Conservation (phyloP, 2,888 invertebrate genomes). For the Sarcophaga variegata region DNA sequence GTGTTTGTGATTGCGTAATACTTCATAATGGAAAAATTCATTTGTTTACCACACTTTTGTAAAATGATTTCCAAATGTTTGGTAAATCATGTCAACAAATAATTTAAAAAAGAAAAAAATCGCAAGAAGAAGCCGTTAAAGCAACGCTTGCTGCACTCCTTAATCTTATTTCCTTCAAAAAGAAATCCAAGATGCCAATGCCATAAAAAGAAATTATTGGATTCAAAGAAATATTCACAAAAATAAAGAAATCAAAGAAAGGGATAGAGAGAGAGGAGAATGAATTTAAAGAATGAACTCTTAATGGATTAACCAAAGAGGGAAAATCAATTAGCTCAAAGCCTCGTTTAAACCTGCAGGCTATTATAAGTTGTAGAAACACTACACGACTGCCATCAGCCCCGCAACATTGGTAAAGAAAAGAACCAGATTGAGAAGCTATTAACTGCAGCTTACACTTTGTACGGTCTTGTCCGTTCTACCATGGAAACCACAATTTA, state of each 20-base stretch:
- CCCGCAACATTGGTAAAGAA: too few relatives aligned
- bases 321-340: slow-evolving; percentile 68
- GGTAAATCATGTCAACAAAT: too few relatives aligned
- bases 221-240: background rate
- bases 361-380: slow-evolving; percentile 51
- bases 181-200: background rate
- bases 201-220: background rate
- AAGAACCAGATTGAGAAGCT: background rate
- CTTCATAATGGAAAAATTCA: too few relatives aligned
- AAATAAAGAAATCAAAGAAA: background rate
- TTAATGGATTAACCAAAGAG: slow-evolving; percentile 60
- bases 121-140: too few relatives aligned
- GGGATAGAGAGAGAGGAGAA: background rate
- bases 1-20: too few relatives aligned
- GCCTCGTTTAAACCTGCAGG: slow-evolving; percentile 61
- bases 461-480: background rate
- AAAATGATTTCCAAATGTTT: too few relatives aligned
- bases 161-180: too few relatives aligned
- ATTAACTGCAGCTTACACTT: background rate
- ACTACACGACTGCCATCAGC: background rate
- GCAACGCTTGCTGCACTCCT: background rate
- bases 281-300: slow-evolving; percentile 19
- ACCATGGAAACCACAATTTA: slow-evolving; percentile 49
- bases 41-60: too few relatives aligned
- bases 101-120: too few relatives aligned